Base-by-base conservation (phyloP, 1,140 invertebrate species). In the Pogonomyrmex californicus region DNA sequence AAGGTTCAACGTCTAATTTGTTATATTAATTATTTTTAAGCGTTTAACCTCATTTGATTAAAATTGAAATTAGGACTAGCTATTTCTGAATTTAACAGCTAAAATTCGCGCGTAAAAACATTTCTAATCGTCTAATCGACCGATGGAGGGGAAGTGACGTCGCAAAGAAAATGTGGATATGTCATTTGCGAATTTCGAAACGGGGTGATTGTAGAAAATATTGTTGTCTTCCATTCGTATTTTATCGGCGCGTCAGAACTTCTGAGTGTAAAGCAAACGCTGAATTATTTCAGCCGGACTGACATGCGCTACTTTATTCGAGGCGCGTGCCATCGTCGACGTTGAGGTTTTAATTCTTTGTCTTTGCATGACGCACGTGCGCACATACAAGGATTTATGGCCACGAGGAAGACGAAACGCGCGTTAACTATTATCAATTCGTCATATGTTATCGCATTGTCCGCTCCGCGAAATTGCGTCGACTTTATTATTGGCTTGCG, bases 251-350 rank as follows among this genome's bases (percentile, higher is more conserved):
- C 44, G n/a, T 77, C n/a, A 41, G 44, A 62, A 36, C 23, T 51
- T 51, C 33, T 38, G 82, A 66, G 86, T 54, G 30, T 66, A 60
- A 70, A 70, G 23, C 23, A 63, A 78, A 86, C 71, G 83, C 17
- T 81, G 82, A 88, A 41, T 88, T 86, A 89, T 88, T 86, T 83
- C 62, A 49, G 47, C 5, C 30, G 56, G 49, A 60, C 41, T 14
- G 60, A 17, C n/a, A 3, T 36, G 60, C 6, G 62, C 23, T 85
- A 75, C 85, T 62, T 85, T 89, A 89, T 89, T 86, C 88, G 88
- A 89, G 71, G 60, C 88, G 88, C 85, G 87, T 88, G 73, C 36
- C 54, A 17, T 17, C 51, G 56, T 58, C 83, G 65, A 77, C 85
- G 14, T 17, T 51, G 82, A 33, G 51, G 58, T 66, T 62, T 89